phyloP scores from a whole-genome alignment of 2,113 vertebrate genomes.

The Amblyopsis rosae region DNA sequence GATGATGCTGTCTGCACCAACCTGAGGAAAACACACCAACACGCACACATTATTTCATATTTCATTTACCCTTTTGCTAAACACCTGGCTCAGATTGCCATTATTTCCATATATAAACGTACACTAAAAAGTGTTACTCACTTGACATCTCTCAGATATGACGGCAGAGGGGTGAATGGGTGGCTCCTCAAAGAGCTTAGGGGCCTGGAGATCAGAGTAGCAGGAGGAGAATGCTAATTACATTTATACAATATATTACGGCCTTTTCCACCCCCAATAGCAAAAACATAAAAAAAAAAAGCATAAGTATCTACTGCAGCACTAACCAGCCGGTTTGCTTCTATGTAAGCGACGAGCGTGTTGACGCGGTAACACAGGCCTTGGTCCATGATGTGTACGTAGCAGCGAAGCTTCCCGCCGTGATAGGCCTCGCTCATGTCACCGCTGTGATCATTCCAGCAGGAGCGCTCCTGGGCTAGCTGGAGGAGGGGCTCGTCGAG shows the following conservation, averaged over 20 bases:
- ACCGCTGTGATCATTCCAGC: constrained; percentile 90
- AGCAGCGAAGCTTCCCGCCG: constrained; percentile 88
- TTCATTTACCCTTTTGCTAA: too few species aligned
- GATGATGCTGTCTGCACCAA: constrained; percentile 90
- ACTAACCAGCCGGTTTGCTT: constrained; percentile 93
- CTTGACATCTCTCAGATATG: constrained; percentile 85
- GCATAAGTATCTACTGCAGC: too few species aligned
- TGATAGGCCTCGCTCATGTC: constrained; percentile 89
- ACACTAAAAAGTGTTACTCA: constrained; percentile 57
- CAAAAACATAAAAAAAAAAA: too few species aligned
- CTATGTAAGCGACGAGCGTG: constrained; percentile 91
- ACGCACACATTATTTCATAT: neutral
- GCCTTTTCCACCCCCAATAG: too few species aligned
- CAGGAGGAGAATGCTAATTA: neutral
- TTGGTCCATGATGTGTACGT: constrained; percentile 91
- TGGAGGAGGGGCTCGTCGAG: constrained; percentile 82
- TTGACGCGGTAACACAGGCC: constrained; percentile 92
- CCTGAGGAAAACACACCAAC: constrained; percentile 63
- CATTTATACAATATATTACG: neutral
- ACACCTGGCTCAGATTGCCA: neutral
- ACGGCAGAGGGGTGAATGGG: constrained; percentile 84
- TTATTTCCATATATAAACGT: too few species aligned
- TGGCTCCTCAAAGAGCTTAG: constrained; percentile 90
- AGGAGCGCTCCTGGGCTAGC: constrained; percentile 84
- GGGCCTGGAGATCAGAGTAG: constrained; percentile 74